Evolutionary conservation across 2,797 vertebrate species (phyloP), one percentile per base, ranked within the genome.

Genomic region (Protonibea diacanthus): DNA sequence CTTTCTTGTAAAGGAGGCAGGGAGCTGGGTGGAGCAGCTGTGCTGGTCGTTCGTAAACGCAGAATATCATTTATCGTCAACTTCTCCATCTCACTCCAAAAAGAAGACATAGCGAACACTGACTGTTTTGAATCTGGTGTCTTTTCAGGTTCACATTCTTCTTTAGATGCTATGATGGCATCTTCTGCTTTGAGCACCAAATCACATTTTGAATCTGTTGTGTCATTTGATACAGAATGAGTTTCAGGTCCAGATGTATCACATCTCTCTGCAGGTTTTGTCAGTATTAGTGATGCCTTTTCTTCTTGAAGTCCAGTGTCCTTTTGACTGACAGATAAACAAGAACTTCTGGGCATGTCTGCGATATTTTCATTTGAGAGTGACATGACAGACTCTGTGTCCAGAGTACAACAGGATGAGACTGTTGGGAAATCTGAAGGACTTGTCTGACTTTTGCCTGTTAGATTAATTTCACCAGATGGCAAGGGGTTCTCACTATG

Each of bases 31-130:
- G 84, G 59, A 49, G 89, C 74, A 57, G 74, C 57, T 71, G 82
- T 85, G 47, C 58, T 65, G 5, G 82, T 79, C 48, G 81, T 83
- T 49, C 92, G 84, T 48, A 95, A 83, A 60, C 91, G 88, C 77
- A 96, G 76, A 63, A 96, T 96, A 76, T 96, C 96, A 7, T 95
- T 96, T 70, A 96, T 96, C 3, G 96, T 96, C 78, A 96, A 76
- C 63, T 93, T 96, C 75, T 96, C 96, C 95, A 96, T 96, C 73
- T 96, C 95, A 51, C 75, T 92, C 96, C 96, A 96, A 62, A 96
- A 96, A n/a, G 94, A 94, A 1, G 96, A 96, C 82, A 96, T 95
- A 15, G 93, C 91, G 56, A 92, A 95, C 25, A 94, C 91, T 17
- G 93, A 83, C 38, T n/a, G 38, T 56, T 78, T 76, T 48, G 83